phyloP scores from a whole-genome alignment of 2,797 vertebrate species.

The Melanotaenia pygmaea region DNA sequence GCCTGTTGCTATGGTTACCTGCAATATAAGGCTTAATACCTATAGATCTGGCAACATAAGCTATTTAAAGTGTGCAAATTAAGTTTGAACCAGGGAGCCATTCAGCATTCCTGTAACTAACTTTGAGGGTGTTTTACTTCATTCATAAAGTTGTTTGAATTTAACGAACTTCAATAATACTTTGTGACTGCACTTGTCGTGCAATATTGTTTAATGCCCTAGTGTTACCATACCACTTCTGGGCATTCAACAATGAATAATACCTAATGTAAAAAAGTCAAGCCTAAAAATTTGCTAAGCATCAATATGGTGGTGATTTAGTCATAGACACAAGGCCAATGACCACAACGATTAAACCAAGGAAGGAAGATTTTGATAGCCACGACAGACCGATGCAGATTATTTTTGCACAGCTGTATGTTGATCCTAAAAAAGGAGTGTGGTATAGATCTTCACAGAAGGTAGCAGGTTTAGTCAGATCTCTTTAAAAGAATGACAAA shows the following conservation, averaged over 20 bases:
- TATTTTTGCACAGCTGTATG: not conserved
- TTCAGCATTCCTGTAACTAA: not conserved
- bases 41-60: not conserved
- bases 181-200: too few species aligned
- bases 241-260: too few species aligned
- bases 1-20: slow-evolving; percentile 5
- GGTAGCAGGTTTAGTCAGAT: not conserved
- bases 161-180: too few species aligned
- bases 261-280: too few species aligned
- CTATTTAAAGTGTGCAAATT: not conserved
- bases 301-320: not conserved
- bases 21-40: not conserved
- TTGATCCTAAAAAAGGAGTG: not conserved
- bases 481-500: slow-evolving; percentile 1
- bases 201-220: too few species aligned
- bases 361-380: not conserved
- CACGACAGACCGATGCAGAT: not conserved
- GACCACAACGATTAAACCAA: not conserved
- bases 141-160: too few species aligned
- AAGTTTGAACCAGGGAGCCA: not conserved
- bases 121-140: not conserved
- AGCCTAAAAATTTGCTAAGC: not conserved
- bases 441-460: not conserved
- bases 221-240: too few species aligned
- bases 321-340: not conserved